Conservation (phyloP, 2,113 vertebrate species). For the Dryoscopus gambensis region DNA sequence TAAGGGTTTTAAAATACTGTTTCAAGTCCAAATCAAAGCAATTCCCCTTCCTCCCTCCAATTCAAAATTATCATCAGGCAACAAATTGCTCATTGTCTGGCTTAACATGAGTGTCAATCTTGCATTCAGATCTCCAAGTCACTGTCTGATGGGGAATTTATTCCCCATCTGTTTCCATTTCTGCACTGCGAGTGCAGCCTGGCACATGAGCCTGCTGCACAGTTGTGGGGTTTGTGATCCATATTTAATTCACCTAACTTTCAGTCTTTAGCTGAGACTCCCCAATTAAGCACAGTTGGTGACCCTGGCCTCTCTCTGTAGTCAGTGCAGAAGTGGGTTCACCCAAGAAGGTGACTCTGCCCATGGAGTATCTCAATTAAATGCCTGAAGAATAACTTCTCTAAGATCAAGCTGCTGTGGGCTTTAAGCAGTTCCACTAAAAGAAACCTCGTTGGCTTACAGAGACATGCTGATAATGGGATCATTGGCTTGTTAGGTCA, state of each 20-base stretch:
- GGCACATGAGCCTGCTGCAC: background rate
- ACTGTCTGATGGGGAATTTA: background rate
- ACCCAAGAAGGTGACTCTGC: background rate
- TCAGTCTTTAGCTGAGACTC: background rate
- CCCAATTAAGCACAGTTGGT: background rate
- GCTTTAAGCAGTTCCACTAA: background rate
- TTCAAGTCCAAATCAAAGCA: background rate
- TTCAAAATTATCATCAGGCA: background rate
- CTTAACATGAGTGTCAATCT: background rate
- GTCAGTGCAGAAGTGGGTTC: background rate
- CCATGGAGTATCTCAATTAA: background rate
- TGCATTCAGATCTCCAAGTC: background rate
- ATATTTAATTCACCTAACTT: background rate
- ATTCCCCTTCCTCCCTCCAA: background rate
- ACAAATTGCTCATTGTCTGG: conserved; percentile 9
- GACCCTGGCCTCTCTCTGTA: background rate
- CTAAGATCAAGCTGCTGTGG: background rate
- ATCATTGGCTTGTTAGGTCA: conserved; percentile 42
- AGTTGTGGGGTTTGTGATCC: background rate
- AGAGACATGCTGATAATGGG: background rate
- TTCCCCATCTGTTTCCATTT: conserved; percentile 25
- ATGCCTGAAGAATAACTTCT: background rate
- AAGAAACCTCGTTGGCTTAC: background rate
- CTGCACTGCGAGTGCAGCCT: background rate
- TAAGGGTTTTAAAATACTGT: background rate